Evolutionary conservation across 2,797 vertebrate species (phyloP).

Genomic region (Rhadinocentrus ornatus): DNA sequence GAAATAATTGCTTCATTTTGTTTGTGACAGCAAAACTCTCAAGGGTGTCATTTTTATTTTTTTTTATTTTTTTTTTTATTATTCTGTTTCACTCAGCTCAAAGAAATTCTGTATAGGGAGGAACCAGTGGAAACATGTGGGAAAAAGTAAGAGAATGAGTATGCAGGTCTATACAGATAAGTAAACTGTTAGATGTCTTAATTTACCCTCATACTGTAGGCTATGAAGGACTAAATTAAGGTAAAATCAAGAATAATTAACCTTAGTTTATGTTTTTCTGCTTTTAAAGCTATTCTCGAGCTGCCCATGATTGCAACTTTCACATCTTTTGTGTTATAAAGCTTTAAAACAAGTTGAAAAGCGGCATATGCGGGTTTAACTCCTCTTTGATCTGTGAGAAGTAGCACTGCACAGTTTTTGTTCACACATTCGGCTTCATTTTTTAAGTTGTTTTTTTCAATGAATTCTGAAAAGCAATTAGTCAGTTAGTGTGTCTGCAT

Average conservation of each 20-base stretch:
- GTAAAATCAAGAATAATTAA: slow-evolving; percentile 19
- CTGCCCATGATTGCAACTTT: neutral
- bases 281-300: slow-evolving; percentile 1
- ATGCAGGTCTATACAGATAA: slow-evolving; percentile 43
- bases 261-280: neutral
- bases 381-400: slow-evolving; percentile 1
- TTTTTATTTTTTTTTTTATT: too few species aligned
- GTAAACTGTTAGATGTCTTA: slow-evolving; percentile 26
- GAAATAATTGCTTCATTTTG: slow-evolving; percentile 50
- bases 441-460: slow-evolving; percentile 7
- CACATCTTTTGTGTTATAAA: neutral
- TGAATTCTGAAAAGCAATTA: neutral
- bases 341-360: slow-evolving; percentile 8
- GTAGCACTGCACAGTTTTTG: neutral
- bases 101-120: slow-evolving; percentile 45
- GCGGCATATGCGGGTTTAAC: neutral
- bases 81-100: slow-evolving; percentile 24
- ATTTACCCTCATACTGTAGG: slow-evolving; percentile 6
- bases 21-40: slow-evolving; percentile 65
- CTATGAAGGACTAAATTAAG: slow-evolving; percentile 38
- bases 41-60: slow-evolving; percentile 36
- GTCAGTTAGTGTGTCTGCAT: neutral
- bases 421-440: neutral
- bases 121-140: slow-evolving; percentile 26
- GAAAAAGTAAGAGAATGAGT: slow-evolving; percentile 6